phyloP scores from a whole-genome alignment of 2,888 invertebrate species.

The Steinernema hermaphroditum region DNA sequence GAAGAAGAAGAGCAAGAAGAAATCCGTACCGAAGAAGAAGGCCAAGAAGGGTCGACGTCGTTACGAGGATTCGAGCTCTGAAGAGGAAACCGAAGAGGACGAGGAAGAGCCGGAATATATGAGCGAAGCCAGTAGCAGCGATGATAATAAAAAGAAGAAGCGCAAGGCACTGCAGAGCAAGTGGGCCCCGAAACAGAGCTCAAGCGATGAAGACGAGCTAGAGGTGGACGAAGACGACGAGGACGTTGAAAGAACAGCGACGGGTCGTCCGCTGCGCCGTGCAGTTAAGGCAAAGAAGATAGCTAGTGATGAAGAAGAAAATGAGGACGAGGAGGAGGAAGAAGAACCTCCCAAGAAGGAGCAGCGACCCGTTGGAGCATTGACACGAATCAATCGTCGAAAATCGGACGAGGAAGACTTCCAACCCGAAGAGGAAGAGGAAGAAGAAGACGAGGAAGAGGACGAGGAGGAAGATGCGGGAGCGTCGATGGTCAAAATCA shows the following conservation, averaged over 20 bases:
- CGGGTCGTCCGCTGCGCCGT: slow-evolving; percentile 46
- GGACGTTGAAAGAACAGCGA: slow-evolving; percentile 35
- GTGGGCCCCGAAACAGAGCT: background rate
- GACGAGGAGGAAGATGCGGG: slow-evolving; percentile 33
- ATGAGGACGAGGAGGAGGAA: slow-evolving; percentile 33
- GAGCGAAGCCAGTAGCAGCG: slow-evolving; percentile 24
- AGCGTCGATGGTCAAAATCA: slow-evolving; percentile 28
- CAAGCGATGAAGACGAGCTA: slow-evolving; percentile 30
- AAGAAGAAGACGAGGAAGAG: slow-evolving; percentile 32
- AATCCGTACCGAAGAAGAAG: slow-evolving; percentile 32
- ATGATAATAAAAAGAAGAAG: slow-evolving; percentile 7
- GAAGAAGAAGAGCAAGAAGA: slow-evolving; percentile 32
- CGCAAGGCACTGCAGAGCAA: slow-evolving; percentile 3
- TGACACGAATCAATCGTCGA: slow-evolving; percentile 27
- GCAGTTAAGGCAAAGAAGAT: slow-evolving; percentile 41
- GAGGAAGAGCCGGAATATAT: slow-evolving; percentile 24
- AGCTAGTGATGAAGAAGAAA: slow-evolving; percentile 7
- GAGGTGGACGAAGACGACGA: slow-evolving; percentile 35
- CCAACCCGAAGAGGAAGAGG: slow-evolving; percentile 33
- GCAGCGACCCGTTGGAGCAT: slow-evolving; percentile 32
- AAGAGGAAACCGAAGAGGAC: slow-evolving; percentile 37
- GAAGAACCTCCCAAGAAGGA: slow-evolving; percentile 32
- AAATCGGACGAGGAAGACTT: slow-evolving; percentile 25
- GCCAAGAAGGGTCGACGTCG: slow-evolving; percentile 24
- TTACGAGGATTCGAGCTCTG: slow-evolving; percentile 11